Conservation (phyloP, 2,113 vertebrate species). For the Myocastor coypus region DNA sequence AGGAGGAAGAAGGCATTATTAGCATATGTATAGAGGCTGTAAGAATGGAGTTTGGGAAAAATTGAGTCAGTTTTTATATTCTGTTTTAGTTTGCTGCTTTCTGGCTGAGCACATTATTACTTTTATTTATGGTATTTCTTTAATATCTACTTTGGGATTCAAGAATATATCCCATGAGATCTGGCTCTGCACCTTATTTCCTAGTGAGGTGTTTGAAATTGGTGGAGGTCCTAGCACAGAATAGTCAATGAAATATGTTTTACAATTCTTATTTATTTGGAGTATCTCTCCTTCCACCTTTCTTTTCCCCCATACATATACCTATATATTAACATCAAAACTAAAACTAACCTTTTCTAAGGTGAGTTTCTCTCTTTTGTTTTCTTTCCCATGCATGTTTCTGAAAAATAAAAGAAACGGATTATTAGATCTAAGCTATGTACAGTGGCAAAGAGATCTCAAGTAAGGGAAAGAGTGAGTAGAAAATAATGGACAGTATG, state of each 20-base stretch:
- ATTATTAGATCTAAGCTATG: neutral
- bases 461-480: neutral
- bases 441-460: neutral
- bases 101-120: neutral
- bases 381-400: neutral
- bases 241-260: neutral
- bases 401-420: neutral
- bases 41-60: neutral
- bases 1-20: neutral
- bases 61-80: neutral
- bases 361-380: neutral
- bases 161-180: neutral
- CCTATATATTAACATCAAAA: neutral
- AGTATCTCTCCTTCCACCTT: neutral
- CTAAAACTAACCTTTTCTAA: neutral
- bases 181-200: neutral
- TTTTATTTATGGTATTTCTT: neutral
- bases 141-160: neutral
- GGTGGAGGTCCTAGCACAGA: neutral
- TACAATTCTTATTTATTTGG: neutral
- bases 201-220: neutral
- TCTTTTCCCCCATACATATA: neutral
- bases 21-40: neutral
- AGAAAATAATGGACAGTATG: neutral
- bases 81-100: neutral